Conservation (phyloP, 2,113 vertebrate genomes). For the Coreoperca whiteheadi region DNA sequence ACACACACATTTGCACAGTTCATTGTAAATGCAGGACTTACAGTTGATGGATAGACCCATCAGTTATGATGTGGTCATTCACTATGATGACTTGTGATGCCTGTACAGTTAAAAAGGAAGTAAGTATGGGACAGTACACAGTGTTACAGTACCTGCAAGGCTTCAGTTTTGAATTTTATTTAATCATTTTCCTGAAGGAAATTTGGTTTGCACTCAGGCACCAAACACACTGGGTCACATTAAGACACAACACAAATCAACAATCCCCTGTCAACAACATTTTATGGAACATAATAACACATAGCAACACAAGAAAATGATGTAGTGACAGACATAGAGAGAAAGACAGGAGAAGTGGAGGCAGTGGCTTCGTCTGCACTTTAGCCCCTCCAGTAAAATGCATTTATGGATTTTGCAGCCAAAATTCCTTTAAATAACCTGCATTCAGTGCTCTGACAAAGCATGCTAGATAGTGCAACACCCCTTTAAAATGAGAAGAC, state of each 20-base stretch:
- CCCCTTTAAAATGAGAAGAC: background rate
- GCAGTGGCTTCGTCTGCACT: background rate
- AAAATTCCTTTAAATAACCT: background rate
- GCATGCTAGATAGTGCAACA: background rate
- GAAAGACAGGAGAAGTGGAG: background rate
- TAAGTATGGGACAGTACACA: background rate
- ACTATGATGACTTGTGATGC: slow-evolving; percentile 1
- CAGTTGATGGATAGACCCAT: slow-evolving; percentile 49
- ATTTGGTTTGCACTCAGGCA: background rate
- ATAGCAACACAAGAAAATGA: background rate
- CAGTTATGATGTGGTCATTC: slow-evolving; percentile 35
- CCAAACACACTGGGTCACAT: background rate
- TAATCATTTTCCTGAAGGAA: background rate
- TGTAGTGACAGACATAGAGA: background rate
- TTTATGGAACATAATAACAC: background rate
- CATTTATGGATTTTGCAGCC: slow-evolving; percentile 9
- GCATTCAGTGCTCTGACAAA: background rate
- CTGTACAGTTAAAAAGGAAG: slow-evolving; percentile 1
- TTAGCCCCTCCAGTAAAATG: slow-evolving; percentile 19
- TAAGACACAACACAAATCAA: background rate
- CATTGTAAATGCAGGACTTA: slow-evolving; percentile 4
- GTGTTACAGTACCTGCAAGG: background rate
- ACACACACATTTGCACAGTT: slow-evolving; percentile 24
- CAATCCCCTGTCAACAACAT: background rate
- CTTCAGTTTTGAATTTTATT: background rate